Conservation (phyloP, 2,888 invertebrate species). For the Acleris literana region DNA sequence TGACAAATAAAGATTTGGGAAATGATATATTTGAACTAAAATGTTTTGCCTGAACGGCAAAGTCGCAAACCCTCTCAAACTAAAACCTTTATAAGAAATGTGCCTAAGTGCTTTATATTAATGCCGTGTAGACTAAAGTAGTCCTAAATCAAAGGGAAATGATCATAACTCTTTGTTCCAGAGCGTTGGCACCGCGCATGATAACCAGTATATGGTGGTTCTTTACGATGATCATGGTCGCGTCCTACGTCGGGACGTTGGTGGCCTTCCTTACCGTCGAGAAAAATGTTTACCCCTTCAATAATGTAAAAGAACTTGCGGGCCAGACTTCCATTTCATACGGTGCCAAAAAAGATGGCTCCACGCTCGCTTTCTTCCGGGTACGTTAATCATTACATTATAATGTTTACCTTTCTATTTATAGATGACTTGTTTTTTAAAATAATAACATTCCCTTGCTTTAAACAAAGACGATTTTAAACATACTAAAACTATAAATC, state of each 20-base stretch:
- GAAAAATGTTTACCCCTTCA: conserved; percentile 86
- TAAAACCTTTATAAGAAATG: neutral
- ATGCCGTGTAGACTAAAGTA: conserved; percentile 2
- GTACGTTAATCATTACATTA: conserved; percentile 69
- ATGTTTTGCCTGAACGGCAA: no score
- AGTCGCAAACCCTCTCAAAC: neutral
- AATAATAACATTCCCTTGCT: no score
- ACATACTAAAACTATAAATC: no score
- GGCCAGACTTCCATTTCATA: conserved; percentile 91
- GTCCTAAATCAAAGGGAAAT: conserved; percentile 9
- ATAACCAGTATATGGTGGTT: conserved; percentile 96
- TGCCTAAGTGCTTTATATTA: conserved; percentile 2
- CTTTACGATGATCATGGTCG: conserved; percentile 93
- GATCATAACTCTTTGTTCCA: conserved; percentile 58
- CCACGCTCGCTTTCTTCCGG: conserved; percentile 93
- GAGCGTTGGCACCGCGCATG: conserved; percentile 93
- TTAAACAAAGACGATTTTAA: no score
- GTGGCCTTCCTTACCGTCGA: conserved; percentile 95
- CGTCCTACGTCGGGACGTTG: conserved; percentile 94
- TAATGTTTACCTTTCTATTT: neutral
- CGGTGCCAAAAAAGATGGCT: conserved; percentile 91
- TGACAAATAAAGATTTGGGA: no score
- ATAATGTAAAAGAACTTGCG: conserved; percentile 92
- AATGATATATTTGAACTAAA: no score
- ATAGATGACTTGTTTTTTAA: no score